These are phyloP conservation scores for Cryptotis parvus DNA, from an alignment of 2,113 vertebrate species.

Conservation along the genomic window DNA sequence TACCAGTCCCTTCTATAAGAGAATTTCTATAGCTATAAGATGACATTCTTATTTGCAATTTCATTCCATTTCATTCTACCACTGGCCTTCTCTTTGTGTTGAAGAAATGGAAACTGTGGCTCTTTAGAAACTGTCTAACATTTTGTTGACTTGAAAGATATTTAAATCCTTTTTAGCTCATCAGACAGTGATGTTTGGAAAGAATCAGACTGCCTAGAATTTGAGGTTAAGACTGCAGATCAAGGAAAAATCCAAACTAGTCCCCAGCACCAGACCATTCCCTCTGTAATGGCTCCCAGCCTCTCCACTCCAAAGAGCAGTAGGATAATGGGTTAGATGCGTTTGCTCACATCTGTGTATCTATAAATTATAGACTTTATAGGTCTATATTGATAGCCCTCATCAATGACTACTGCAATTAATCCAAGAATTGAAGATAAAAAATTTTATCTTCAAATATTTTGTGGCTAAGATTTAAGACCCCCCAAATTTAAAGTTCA, in stretches of 20 bases:
- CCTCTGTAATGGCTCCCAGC: too few species aligned
- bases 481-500: background rate
- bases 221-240: too few species aligned
- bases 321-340: background rate
- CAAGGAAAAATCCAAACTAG: too few species aligned
- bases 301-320: background rate
- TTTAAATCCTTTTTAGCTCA: background rate
- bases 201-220: background rate
- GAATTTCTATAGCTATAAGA: slow-evolving; percentile 51
- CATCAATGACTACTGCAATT: slow-evolving; percentile 6
- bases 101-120: slow-evolving; percentile 58
- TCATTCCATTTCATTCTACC: slow-evolving; percentile 25
- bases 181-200: background rate
- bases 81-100: slow-evolving; percentile 23
- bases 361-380: slow-evolving; percentile 31
- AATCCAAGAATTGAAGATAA: slow-evolving; percentile 34
- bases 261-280: too few species aligned
- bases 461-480: slow-evolving; percentile 40
- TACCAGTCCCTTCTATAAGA: background rate
- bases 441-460: background rate
- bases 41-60: slow-evolving; percentile 45
- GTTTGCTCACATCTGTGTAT: background rate
- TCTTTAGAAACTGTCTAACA: slow-evolving; percentile 46
- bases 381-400: background rate
- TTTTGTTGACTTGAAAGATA: slow-evolving; percentile 24